phyloP scores from a whole-genome alignment of 35 echinoderm and acorn worm genomes.

The Ptychodera flava region DNA sequence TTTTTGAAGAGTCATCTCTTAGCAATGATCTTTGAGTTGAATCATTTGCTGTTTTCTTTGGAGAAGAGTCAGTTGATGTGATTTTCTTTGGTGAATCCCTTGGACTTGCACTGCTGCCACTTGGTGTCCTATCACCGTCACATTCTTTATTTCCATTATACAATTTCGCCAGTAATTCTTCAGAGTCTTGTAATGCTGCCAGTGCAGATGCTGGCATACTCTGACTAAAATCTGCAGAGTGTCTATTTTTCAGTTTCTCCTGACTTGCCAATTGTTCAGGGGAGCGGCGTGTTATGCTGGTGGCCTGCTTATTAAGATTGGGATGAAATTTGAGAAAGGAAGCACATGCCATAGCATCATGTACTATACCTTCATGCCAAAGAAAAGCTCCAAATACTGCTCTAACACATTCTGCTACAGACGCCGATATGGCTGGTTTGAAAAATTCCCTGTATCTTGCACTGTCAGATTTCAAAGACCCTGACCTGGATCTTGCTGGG shows the following conservation, averaged over 20 bases:
- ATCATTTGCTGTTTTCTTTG: not conserved
- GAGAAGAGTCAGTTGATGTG: not conserved
- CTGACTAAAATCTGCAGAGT: constrained; percentile 74
- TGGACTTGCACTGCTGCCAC: not conserved
- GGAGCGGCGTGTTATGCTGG: not conserved
- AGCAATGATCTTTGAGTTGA: not conserved
- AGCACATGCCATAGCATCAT: constrained; percentile 97
- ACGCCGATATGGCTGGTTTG: constrained; percentile 75
- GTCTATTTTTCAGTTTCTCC: constrained; percentile 86
- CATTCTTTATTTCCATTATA: not conserved
- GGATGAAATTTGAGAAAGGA: constrained; percentile 89
- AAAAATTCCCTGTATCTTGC: constrained; percentile 44
- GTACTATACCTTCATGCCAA: constrained; percentile 87
- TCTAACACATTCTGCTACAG: constrained; percentile 85
- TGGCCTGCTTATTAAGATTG: constrained; percentile 60
- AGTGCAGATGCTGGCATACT: not conserved
- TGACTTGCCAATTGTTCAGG: constrained; percentile 19
- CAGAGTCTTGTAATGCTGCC: not conserved
- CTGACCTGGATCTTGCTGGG: constrained; percentile 48
- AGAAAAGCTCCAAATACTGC: constrained; percentile 88
- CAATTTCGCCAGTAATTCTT: not conserved
- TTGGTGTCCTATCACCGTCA: not conserved
- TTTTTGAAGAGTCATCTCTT: not conserved
- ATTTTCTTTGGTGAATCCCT: not conserved
- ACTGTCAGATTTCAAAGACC: constrained; percentile 32